Evolutionary conservation across 2,797 vertebrate genomes (phyloP).

Genomic region (Melanotaenia boesemani): DNA sequence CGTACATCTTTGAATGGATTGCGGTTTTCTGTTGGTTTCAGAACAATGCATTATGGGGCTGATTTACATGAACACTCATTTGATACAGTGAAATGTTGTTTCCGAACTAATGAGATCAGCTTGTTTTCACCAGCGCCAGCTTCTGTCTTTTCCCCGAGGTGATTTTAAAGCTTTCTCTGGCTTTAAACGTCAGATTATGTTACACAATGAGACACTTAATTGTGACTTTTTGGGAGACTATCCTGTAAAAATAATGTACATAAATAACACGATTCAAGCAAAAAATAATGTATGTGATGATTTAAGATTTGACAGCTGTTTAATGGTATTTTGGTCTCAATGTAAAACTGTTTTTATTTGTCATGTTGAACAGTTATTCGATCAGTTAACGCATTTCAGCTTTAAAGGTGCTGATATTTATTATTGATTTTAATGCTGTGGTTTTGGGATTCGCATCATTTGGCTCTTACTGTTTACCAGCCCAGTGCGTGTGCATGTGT

Average conservation of each 20-base stretch:
- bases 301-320: constrained; percentile 44
- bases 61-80: constrained; percentile 21
- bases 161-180: constrained; percentile 42
- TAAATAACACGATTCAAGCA: constrained; percentile 49
- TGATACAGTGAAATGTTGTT: constrained; percentile 23
- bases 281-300: constrained; percentile 49
- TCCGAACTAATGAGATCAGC: neutral
- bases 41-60: constrained; percentile 21
- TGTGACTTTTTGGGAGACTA: constrained; percentile 29
- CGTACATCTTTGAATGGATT: constrained; percentile 36
- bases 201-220: constrained; percentile 43
- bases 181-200: constrained; percentile 35
- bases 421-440: constrained; percentile 77
- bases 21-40: constrained; percentile 26
- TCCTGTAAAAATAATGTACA: constrained; percentile 49
- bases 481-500: constrained; percentile 18
- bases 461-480: constrained; percentile 62
- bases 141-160: constrained; percentile 4
- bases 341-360: constrained; percentile 61
- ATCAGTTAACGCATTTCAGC: constrained; percentile 80
- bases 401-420: constrained; percentile 85
- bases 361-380: constrained; percentile 73
- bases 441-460: constrained; percentile 69
- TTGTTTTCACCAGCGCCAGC: constrained; percentile 20
- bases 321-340: constrained; percentile 62